A percentile compares a stretch with the other conserved stretches of the same genome.
phyloP scores from a whole-genome alignment of 2,888 invertebrate species.

The Pristionchus mayeri region DNA sequence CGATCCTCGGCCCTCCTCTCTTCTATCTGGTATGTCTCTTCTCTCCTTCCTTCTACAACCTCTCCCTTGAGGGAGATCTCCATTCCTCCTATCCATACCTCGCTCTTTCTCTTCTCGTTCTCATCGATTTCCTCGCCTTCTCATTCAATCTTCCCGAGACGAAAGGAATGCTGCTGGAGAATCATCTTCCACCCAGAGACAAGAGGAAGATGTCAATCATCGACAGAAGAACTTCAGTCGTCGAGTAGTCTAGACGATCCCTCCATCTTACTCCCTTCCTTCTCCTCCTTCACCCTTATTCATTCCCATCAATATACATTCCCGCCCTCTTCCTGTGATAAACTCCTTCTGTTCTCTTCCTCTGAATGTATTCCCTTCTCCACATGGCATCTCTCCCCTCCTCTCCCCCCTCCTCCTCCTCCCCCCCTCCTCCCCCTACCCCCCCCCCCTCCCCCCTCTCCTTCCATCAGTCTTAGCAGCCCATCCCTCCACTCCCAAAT shows the following conservation, averaged over 20 bases:
- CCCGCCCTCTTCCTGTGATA: not conserved
- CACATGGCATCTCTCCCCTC: not conserved
- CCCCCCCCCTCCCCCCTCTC: no score
- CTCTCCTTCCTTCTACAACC: not conserved
- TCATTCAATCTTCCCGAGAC: constrained; percentile 24
- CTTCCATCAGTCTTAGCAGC: constrained; percentile 12
- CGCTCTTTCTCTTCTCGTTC: constrained; percentile 1
- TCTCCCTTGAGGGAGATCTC: constrained; percentile 2
- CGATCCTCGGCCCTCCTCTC: constrained; percentile 34
- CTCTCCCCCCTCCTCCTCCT: no score
- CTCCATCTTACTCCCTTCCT: no score
- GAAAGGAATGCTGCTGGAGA: constrained; percentile 39
- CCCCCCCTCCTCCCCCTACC: no score
- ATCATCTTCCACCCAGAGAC: constrained; percentile 30
- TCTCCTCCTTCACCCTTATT: not conserved
- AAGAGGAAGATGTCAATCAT: constrained; percentile 30
- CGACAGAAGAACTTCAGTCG: constrained; percentile 32
- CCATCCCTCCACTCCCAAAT: constrained; percentile 29
- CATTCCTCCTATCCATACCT: constrained; percentile 37
- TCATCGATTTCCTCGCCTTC: constrained; percentile 32
- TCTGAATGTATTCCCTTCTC: not conserved
- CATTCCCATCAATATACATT: not conserved
- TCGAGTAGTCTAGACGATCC: not conserved
- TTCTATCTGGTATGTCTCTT: constrained; percentile 32
- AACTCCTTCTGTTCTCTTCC: not conserved